Base-by-base conservation (phyloP, 2,113 vertebrate species). In the Pseudopodoces humilis region DNA sequence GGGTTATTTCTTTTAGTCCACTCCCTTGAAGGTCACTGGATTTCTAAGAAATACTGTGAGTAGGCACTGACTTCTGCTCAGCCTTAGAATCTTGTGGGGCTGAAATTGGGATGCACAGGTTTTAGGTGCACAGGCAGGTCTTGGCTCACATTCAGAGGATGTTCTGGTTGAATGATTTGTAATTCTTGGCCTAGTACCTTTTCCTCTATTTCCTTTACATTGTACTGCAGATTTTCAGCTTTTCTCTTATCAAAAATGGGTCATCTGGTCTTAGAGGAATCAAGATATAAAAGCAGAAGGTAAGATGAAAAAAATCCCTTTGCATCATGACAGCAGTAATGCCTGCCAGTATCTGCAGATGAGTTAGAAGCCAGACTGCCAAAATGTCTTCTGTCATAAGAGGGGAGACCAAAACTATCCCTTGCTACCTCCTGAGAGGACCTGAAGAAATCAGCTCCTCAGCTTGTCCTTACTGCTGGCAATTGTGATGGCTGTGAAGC, bases 401-500 rank as follows among this genome's bases (percentile, higher is more conserved):
- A 90, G 47, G 8, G 3, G 31, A 63, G 28, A 27, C 37, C 15
- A 24, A 49, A 87, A 53, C 37, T 65, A 25, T 10, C 37, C 17
- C 7, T 64, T 11, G 33, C 15, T 15, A 1, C 31, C 72, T 68
- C 14, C 58, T 85, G 56, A 67, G 56, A 79, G 13, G 24, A 55
- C 7, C 9, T 52, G 50, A n/a, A 65, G 49, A 30, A 27, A 47
- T 64, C 60, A 65, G 20, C 46, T 65, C 16, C 86, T 58, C 31
- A 44, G 19, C 19, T 62, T 49, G 19, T 58, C 70, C 64, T 77
- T 58, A 37, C 31, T 60, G 46, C 35, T 43, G 43, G 1, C 24
- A 22, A 3, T 7, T 49, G 43, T 0, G 1, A 2, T 58, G 43
- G 9, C 19, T 28, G 4, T 39, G 58, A 41, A 80, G 19, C 7